Evolutionary conservation across 2,113 vertebrate species (phyloP).

Genomic region (Zeus faber): DNA sequence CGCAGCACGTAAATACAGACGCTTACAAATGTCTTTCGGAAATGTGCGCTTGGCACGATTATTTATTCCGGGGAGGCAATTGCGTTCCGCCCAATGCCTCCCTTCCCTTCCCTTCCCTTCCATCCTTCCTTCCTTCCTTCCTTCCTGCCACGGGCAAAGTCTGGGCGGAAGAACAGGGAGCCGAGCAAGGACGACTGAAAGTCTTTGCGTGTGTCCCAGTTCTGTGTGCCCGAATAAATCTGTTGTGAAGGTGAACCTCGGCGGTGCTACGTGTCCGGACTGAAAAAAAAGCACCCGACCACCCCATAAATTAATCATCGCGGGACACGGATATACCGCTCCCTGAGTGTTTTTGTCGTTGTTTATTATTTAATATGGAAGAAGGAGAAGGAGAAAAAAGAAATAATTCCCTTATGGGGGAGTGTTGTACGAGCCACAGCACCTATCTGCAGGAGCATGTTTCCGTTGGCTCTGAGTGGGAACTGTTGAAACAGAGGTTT

Average conservation of each 20-base stretch:
- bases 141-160: conserved; percentile 46
- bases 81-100: conserved; percentile 39
- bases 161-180: conserved; percentile 31
- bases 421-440: no score
- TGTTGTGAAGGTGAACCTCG: conserved; percentile 52
- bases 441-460: no score
- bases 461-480: no score
- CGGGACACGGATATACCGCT: background rate
- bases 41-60: conserved; percentile 31
- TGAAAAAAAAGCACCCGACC: no score
- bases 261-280: conserved; percentile 27
- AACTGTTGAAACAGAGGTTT: no score
- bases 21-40: conserved; percentile 30
- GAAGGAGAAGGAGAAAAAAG: no score
- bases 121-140: background rate
- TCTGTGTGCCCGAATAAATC: conserved; percentile 44
- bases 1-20: conserved; percentile 35
- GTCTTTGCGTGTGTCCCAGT: conserved; percentile 47
- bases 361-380: no score
- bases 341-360: no score
- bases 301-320: conserved; percentile 15
- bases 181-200: conserved; percentile 68
- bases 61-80: conserved; percentile 61
- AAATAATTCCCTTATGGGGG: no score
- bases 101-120: background rate